phyloP scores from a whole-genome alignment of 2,888 invertebrate genomes.

The Aricia artaxerxes region DNA sequence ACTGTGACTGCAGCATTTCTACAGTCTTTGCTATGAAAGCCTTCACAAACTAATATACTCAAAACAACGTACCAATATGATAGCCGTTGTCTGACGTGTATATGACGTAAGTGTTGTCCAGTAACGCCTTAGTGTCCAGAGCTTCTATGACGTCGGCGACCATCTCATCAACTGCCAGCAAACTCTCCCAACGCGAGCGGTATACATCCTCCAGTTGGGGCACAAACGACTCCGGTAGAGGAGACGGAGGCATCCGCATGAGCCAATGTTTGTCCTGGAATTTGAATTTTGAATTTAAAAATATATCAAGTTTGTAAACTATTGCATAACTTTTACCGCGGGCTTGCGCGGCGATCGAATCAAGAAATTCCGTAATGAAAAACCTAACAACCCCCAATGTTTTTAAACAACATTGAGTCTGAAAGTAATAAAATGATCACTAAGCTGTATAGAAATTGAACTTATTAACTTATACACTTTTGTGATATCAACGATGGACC shows the following conservation, averaged over 20 bases:
- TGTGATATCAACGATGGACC: too few relatives aligned
- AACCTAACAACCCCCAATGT: too few relatives aligned
- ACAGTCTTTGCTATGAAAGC: too few relatives aligned
- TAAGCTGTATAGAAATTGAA: too few relatives aligned
- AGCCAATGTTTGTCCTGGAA: conserved; percentile 92
- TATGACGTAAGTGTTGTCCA: conserved; percentile 89
- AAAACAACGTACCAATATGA: conserved; percentile 84
- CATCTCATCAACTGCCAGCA: conserved; percentile 93
- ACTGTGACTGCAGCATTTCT: too few relatives aligned
- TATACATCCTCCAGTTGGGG: conserved; percentile 85
- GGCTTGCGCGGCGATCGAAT: too few relatives aligned
- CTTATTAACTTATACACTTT: too few relatives aligned
- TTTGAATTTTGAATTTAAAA: neutral
- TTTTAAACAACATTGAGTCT: too few relatives aligned
- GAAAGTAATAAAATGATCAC: too few relatives aligned
- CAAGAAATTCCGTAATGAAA: too few relatives aligned
- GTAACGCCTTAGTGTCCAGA: conserved; percentile 73
- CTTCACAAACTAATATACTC: neutral
- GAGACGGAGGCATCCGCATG: conserved; percentile 83
- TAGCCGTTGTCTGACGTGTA: conserved; percentile 95
- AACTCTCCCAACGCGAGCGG: conserved; percentile 87
- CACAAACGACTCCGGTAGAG: conserved; percentile 81
- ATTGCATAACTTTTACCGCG: too few relatives aligned
- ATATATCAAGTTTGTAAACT: too few relatives aligned
- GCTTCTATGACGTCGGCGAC: conserved; percentile 82